These are phyloP conservation scores for Torymus aiolomorphi DNA, from an alignment of 2,888 invertebrate species.

Conservation along the genomic window DNA sequence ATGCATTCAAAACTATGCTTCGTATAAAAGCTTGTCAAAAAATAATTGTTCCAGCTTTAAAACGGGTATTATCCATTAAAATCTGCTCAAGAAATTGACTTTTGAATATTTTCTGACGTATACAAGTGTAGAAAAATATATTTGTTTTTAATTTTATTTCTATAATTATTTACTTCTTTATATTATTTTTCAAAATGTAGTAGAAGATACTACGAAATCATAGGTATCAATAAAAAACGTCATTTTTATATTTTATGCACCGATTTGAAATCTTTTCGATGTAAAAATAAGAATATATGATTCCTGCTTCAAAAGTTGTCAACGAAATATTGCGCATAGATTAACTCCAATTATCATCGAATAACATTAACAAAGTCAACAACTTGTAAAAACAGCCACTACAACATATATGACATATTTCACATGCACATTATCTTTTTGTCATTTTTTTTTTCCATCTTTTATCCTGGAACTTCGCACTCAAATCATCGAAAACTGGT, in stretches of 20 bases:
- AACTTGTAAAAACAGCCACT: conserved; percentile 40
- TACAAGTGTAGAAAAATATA: neutral
- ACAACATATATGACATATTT: conserved; percentile 21
- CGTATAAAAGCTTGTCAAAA: conserved; percentile 16
- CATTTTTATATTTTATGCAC: conserved; percentile 12
- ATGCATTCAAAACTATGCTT: too few relatives aligned
- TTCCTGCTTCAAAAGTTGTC: neutral
- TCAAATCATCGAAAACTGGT: conserved; percentile 18
- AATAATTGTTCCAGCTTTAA: neutral
- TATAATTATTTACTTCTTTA: conserved; percentile 3
- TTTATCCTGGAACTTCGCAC: too few relatives aligned
- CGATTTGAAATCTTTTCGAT: neutral
- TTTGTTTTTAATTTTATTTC: neutral
- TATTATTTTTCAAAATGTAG: neutral
- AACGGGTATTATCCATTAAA: neutral
- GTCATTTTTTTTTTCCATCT: conserved; percentile 5
- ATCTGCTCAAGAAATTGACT: neutral
- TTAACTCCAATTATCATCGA: conserved; percentile 19
- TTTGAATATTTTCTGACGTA: neutral
- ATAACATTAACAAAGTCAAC: conserved; percentile 47
- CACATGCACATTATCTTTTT: conserved; percentile 18
- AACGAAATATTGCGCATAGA: neutral
- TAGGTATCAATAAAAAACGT: conserved; percentile 4
- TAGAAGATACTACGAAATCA: neutral
- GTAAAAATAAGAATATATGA: conserved; percentile 6